These are phyloP conservation scores for Drosophila tanythrix DNA, from an alignment of 2,888 invertebrate genomes.

Conservation along the genomic window DNA sequence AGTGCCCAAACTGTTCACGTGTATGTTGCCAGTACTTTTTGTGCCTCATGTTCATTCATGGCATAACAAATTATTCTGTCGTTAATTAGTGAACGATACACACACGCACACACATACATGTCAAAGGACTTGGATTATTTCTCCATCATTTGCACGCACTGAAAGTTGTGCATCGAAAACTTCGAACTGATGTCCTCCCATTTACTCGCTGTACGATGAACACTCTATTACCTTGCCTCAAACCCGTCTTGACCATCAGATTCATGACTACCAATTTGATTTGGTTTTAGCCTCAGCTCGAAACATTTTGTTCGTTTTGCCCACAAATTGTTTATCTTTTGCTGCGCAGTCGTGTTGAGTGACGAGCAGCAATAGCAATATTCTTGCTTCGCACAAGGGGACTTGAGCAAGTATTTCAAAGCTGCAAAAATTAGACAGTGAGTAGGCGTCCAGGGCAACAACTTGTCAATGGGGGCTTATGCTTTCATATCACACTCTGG, in stretches of 20 bases:
- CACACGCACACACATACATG: constrained; percentile 15
- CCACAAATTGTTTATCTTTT: constrained; percentile 56
- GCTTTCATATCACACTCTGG: background rate
- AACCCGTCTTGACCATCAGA: constrained; percentile 69
- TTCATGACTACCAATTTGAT: constrained; percentile 71
- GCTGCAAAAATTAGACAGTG: constrained; percentile 65
- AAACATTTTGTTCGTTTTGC: constrained; percentile 55
- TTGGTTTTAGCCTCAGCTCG: constrained; percentile 67
- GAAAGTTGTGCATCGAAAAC: constrained; percentile 34
- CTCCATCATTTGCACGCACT: constrained; percentile 75
- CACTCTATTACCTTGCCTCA: constrained; percentile 21
- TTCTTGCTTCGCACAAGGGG: background rate
- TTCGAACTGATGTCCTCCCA: constrained; percentile 36
- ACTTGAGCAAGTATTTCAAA: constrained; percentile 53
- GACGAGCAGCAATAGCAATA: constrained; percentile 44
- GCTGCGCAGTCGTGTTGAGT: constrained; percentile 56
- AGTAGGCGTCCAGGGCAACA: background rate
- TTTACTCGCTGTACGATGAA: constrained; percentile 40
- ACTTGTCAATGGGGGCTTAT: background rate
- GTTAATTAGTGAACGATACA: constrained; percentile 74
- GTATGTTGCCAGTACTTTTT: constrained; percentile 16
- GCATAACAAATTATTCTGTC: constrained; percentile 79
- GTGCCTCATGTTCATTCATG: constrained; percentile 56
- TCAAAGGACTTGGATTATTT: constrained; percentile 72
- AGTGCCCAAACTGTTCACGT: constrained; percentile 13